Evolutionary conservation across 2,888 invertebrate species (phyloP).

Genomic region (Lysandra coridon): DNA sequence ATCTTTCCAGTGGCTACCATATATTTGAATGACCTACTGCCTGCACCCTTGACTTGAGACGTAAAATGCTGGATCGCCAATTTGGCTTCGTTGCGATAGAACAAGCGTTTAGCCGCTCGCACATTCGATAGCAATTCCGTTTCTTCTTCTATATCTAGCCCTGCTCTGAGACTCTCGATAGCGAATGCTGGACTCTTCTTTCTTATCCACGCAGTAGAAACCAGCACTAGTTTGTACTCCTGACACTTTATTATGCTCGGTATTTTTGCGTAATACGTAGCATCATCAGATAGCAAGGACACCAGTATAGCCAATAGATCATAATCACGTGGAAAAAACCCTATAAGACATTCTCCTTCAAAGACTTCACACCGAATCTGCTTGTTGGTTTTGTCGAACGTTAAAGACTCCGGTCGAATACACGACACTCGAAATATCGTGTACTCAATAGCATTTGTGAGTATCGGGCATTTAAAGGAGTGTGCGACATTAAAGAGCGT

Average conservation of each 20-base stretch:
- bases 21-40: background rate
- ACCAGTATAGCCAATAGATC: background rate
- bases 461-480: background rate
- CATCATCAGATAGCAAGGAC: background rate
- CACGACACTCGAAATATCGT: background rate
- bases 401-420: background rate
- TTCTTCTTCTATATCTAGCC: background rate
- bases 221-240: background rate
- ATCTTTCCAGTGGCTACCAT: slow-evolving; percentile 6
- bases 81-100: background rate
- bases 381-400: background rate
- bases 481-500: background rate
- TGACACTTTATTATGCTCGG: background rate
- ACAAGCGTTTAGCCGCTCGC: background rate
- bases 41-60: background rate
- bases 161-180: background rate
- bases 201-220: background rate
- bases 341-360: background rate
- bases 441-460: background rate
- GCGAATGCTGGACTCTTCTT: background rate
- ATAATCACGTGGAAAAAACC: background rate
- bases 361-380: background rate
- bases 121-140: background rate
- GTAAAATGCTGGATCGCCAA: background rate
- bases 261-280: background rate